Base-by-base conservation (phyloP, 2,888 invertebrate species). In the Alloplasta piceator region DNA sequence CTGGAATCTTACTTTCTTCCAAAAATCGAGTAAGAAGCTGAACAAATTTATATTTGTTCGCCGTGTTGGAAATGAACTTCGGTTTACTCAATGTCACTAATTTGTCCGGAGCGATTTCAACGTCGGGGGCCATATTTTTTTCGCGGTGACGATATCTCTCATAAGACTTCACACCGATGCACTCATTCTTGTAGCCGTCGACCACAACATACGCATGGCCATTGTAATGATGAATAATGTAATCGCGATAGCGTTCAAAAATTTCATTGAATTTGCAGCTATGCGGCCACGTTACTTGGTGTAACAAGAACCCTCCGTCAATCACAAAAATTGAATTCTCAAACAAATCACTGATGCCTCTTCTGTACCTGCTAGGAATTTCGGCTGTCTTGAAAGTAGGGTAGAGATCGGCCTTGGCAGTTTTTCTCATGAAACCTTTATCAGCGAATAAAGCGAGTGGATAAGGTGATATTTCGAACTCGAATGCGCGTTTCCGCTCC, bases 231-330 rank as follows among this genome's bases (percentile, higher is more conserved):
- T 48, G 10, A 6, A 10, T 43, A 4, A 43, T 43, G 10, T 4
- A 9, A 4, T 43, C 43, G 10, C 10, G 43, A 48, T 48, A 48
- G 4, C 10, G 7, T 10, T 48, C 4, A 48, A 10, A 48, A 48
- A 48, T 48, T 10, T 48, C 48, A 10, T 9, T 6, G 10, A n/a
- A 48, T 10, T 6, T 48, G 7, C 12, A n/a, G 48, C 10, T 5
- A 48, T 75, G 79, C 4, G 78, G 80, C 84, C 83, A 85, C 6
- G 66, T 46, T 5, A 85, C 78, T 9, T 64, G 66, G 14, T 78
- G 83, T 9, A 83, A 46, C 38, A 85, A 70, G 63, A 78, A 84
- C 5, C 84, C 86, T 5, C 85, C 84, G 61, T 85, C 85, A 12
- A 85, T 74, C 0, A 86, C 81, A 48, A 70, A 72, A 26, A 26